Evolutionary conservation across 2,113 vertebrate species (phyloP).

Genomic region (Corydoras sp.): DNA sequence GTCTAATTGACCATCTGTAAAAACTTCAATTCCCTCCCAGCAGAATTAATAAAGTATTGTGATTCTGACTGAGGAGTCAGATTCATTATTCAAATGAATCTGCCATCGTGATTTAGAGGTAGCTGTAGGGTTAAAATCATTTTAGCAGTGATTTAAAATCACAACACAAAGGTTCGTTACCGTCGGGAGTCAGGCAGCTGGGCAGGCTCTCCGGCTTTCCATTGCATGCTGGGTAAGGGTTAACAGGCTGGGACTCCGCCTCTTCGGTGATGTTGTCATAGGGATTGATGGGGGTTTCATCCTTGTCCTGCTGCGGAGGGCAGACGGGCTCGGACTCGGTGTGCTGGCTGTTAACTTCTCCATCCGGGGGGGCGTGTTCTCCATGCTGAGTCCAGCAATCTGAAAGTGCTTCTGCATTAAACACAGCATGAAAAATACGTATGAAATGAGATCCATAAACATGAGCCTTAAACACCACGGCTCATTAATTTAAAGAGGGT

Average conservation of each 20-base stretch:
- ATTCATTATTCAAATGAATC: too few relatives aligned
- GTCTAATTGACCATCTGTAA: too few relatives aligned
- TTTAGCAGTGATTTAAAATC: constrained; percentile 5
- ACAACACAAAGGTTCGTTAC: constrained; percentile 46
- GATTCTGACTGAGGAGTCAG: too few relatives aligned
- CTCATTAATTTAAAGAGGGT: too few relatives aligned
- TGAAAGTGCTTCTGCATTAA: constrained; percentile 15
- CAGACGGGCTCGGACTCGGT: constrained; percentile 54
- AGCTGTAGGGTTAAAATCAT: too few relatives aligned
- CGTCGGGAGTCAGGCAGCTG: constrained; percentile 29
- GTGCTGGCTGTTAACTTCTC: constrained; percentile 73
- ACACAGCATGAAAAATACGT: too few relatives aligned
- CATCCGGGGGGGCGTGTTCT: constrained; percentile 57
- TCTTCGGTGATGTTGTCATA: constrained; percentile 56
- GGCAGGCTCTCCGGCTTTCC: constrained; percentile 22
- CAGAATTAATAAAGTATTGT: too few relatives aligned
- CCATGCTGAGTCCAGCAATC: constrained; percentile 24
- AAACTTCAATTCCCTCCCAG: too few relatives aligned
- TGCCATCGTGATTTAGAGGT: too few relatives aligned
- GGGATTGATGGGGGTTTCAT: constrained; percentile 73
- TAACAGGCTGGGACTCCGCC: constrained; percentile 34
- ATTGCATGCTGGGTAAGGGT: constrained; percentile 47
- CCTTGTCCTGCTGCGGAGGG: constrained; percentile 53
- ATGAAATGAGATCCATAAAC: too few relatives aligned
- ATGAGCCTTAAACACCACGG: too few relatives aligned